A percentile compares a stretch with the other conserved stretches of the same genome.
Evolutionary conservation across 2,797 vertebrate species (phyloP).

Genomic region (Hyperoplus immaculatus): DNA sequence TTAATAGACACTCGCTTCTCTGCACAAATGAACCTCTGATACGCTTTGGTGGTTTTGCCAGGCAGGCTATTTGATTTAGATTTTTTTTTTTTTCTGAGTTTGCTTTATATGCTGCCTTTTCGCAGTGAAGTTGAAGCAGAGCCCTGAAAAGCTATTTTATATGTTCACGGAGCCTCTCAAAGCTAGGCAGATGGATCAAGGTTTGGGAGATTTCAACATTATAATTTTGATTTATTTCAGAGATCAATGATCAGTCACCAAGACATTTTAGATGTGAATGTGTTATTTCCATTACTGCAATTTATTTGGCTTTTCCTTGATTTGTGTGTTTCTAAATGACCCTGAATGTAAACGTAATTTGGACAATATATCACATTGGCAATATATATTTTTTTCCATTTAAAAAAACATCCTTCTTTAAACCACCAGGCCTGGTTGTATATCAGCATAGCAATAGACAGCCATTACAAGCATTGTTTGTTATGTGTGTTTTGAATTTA

Average conservation of each 20-base stretch:
- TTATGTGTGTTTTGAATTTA: constrained; percentile 35
- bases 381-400: not conserved
- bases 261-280: not conserved
- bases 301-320: constrained; percentile 14
- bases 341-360: constrained; percentile 1
- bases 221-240: constrained; percentile 1
- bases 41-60: constrained; percentile 77
- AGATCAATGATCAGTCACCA: constrained; percentile 20
- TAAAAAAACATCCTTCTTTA: constrained; percentile 14
- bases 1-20: constrained; percentile 79
- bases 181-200: constrained; percentile 37
- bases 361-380: not conserved
- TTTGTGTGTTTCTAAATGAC: not conserved
- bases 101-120: constrained; percentile 69
- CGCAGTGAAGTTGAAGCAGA: constrained; percentile 46
- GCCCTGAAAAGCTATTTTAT: constrained; percentile 49
- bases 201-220: constrained; percentile 23
- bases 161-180: constrained; percentile 27
- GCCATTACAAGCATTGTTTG: not conserved
- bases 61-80: constrained; percentile 79
- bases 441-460: constrained; percentile 6
- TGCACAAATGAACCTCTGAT: constrained; percentile 80
- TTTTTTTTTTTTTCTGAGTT: constrained; percentile 70
- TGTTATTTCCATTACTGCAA: not conserved
- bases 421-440: not conserved